Evolutionary conservation across 2,797 vertebrate genomes (phyloP).

Genomic region (Typhlichthys subterraneus): DNA sequence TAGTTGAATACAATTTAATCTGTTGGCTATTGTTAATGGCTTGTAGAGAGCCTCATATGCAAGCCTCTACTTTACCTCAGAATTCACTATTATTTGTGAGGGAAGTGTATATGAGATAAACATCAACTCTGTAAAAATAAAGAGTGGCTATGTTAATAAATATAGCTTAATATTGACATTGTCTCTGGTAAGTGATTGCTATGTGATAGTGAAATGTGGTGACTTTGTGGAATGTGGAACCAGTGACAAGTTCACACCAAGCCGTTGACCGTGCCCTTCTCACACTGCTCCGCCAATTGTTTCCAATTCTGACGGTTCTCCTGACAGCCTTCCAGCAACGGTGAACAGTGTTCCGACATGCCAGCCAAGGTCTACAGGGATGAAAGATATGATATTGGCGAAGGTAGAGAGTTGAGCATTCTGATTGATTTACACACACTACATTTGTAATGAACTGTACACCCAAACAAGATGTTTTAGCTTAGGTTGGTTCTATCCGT

Average conservation of each 20-base stretch:
- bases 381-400: slow-evolving; percentile 8
- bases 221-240: slow-evolving; percentile 12
- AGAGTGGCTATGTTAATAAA: slow-evolving; percentile 76
- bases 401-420: not conserved
- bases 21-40: slow-evolving; percentile 12
- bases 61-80: slow-evolving; percentile 26
- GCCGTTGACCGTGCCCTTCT: slow-evolving; percentile 82
- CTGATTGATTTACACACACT: no score
- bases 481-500: no score
- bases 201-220: slow-evolving; percentile 64
- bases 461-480: no score
- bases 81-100: slow-evolving; percentile 30
- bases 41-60: slow-evolving; percentile 9
- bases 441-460: no score
- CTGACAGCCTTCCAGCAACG: slow-evolving; percentile 92
- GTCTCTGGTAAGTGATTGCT: slow-evolving; percentile 63
- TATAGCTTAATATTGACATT: slow-evolving; percentile 73
- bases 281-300: slow-evolving; percentile 87
- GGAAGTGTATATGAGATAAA: slow-evolving; percentile 69
- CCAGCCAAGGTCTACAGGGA: slow-evolving; percentile 83
- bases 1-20: slow-evolving; percentile 19
- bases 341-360: slow-evolving; percentile 88
- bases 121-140: slow-evolving; percentile 83
- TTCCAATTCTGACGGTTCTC: slow-evolving; percentile 95
- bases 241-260: slow-evolving; percentile 55